Conservation (phyloP, 2,113 vertebrate species). For the Panurus biarmicus region DNA sequence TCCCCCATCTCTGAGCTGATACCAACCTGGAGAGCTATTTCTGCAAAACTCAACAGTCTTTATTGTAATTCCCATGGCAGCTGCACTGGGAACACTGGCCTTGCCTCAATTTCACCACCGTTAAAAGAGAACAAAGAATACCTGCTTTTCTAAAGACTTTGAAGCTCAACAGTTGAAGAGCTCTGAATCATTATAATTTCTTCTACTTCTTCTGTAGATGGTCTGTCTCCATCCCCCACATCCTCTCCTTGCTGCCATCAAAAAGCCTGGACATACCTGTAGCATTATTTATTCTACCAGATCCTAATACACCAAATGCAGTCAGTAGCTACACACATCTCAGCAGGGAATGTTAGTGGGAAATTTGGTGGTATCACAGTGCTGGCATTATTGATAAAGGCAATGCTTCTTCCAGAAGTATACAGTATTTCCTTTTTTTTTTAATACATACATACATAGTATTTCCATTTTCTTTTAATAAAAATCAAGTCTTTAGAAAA, state of each 20-base stretch:
- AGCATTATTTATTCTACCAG: not conserved
- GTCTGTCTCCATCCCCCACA: rapidly evolving
- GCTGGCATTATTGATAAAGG: not conserved
- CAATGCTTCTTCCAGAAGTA: not conserved
- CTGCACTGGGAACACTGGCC: not conserved
- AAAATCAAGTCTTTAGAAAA: not conserved
- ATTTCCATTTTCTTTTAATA: not conserved
- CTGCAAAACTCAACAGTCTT: conserved; percentile 17
- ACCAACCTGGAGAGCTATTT: not conserved
- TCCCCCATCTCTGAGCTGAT: not conserved
- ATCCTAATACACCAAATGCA: not conserved
- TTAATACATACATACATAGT: not conserved
- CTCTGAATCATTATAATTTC: not conserved
- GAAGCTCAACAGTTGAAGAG: not conserved
- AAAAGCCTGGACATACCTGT: not conserved
- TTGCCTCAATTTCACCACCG: not conserved
- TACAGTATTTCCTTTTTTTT: not conserved
- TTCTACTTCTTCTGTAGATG: not conserved
- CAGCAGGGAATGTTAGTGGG: not conserved
- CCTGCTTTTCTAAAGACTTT: not conserved
- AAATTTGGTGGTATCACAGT: not conserved
- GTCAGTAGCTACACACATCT: not conserved
- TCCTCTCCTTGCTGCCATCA: not conserved
- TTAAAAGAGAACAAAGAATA: conserved; percentile 2
- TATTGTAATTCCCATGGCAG: conserved; percentile 21